Evolutionary conservation across 64 coral and sea anemone species (phyloP).

Genomic region (Catalaphyllia jardinei): DNA sequence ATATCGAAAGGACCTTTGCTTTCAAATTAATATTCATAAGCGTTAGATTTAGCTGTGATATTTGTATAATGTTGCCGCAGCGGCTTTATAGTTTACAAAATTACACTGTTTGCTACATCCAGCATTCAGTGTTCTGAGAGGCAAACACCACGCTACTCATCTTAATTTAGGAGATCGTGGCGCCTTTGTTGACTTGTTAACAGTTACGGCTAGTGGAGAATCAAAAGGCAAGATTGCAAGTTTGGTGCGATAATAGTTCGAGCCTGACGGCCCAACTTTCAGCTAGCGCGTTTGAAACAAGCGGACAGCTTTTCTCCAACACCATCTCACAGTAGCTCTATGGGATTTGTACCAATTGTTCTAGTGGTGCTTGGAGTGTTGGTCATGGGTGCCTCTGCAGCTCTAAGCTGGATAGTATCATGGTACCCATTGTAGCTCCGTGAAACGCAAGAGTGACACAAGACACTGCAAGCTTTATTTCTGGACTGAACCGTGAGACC

Average conservation of each 20-base stretch:
- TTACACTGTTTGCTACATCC: neutral
- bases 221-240: neutral
- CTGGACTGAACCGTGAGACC: neutral
- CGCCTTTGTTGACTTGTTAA: neutral
- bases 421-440: conserved; percentile 75
- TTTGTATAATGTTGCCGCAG: neutral
- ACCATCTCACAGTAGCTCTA: neutral
- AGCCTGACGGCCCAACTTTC: neutral
- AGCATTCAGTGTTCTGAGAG: neutral
- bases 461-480: neutral
- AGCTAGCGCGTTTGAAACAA: neutral
- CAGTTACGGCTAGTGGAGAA: neutral
- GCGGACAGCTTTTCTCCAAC: neutral
- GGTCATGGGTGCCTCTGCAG: conserved; percentile 78
- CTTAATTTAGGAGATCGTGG: neutral
- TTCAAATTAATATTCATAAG: conserved; percentile 38
- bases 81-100: conserved; percentile 25
- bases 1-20: neutral
- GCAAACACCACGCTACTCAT: neutral
- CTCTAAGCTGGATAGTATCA: conserved; percentile 86
- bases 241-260: neutral
- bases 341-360: conserved; percentile 64
- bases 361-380: conserved; percentile 68
- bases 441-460: neutral
- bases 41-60: conserved; percentile 5